phyloP scores from a whole-genome alignment of 1,140 invertebrate genomes.

The Diuraphis noxia region DNA sequence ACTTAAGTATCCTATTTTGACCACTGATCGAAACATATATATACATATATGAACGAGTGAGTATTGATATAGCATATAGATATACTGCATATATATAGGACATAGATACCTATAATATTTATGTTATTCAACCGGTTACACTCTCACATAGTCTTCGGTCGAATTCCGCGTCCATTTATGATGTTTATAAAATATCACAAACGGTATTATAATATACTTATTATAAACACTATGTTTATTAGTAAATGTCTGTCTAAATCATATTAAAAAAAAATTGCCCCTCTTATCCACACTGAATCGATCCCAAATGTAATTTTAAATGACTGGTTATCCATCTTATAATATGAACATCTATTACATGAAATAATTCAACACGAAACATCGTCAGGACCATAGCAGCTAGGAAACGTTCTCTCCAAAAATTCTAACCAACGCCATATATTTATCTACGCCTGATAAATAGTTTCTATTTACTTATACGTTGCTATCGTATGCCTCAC shows the following conservation, averaged over 20 bases:
- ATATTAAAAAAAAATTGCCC: not conserved
- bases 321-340: too few species aligned
- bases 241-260: not conserved
- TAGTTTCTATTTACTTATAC: not conserved
- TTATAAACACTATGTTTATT: not conserved
- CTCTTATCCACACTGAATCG: too few species aligned
- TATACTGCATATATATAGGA: not conserved
- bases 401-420: not conserved
- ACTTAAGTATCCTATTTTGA: constrained; percentile 17
- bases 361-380: not conserved
- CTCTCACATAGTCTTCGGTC: not conserved
- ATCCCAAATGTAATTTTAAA: not conserved
- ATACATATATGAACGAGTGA: not conserved
- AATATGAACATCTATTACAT: not conserved
- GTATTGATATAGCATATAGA: not conserved
- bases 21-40: not conserved
- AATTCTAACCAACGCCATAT: not conserved
- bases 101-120: too few species aligned
- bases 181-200: not conserved
- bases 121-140: constrained; percentile 18
- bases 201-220: not conserved
- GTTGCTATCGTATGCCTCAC: not conserved
- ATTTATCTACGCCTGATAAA: not conserved
- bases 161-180: not conserved
- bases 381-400: too few species aligned